These are phyloP conservation scores for Rhineura floridana DNA, from an alignment of 2,113 vertebrate species.

Conservation along the genomic window DNA sequence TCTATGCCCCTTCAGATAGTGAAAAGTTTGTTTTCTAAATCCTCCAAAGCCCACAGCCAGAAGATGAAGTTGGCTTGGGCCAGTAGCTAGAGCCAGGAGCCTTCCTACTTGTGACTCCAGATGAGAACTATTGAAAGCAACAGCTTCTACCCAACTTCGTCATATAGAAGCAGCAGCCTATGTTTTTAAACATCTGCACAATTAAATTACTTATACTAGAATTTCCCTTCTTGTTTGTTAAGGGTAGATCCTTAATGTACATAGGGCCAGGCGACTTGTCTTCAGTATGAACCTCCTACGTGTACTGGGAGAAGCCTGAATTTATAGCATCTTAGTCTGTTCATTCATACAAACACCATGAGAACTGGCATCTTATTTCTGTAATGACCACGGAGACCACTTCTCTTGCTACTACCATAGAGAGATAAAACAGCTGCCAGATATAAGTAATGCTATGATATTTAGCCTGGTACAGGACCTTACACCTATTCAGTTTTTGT, in stretches of 20 bases:
- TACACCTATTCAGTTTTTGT: background rate
- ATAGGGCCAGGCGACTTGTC: no score
- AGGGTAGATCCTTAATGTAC: background rate
- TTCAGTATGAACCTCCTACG: background rate
- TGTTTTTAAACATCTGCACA: background rate
- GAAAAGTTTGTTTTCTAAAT: slow-evolving; percentile 93
- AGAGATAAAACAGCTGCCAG: background rate
- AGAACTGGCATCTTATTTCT: background rate
- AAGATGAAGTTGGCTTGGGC: slow-evolving; percentile 91
- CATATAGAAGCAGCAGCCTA: background rate
- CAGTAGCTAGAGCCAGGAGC: slow-evolving; percentile 48
- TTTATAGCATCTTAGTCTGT: background rate
- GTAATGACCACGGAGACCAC: background rate
- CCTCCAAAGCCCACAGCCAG: slow-evolving; percentile 88
- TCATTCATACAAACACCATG: background rate
- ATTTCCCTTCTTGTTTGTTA: background rate
- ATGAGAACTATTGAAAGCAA: background rate
- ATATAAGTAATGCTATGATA: background rate
- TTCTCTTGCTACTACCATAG: background rate
- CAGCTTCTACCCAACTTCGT: background rate
- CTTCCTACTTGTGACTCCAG: background rate
- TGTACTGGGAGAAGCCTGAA: background rate
- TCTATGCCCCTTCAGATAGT: slow-evolving; percentile 87
- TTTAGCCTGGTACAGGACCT: background rate
- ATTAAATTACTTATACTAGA: slow-evolving; percentile 57